These are phyloP conservation scores for Temnothorax nylanderi DNA, from an alignment of 1,140 invertebrate genomes.

Conservation along the genomic window DNA sequence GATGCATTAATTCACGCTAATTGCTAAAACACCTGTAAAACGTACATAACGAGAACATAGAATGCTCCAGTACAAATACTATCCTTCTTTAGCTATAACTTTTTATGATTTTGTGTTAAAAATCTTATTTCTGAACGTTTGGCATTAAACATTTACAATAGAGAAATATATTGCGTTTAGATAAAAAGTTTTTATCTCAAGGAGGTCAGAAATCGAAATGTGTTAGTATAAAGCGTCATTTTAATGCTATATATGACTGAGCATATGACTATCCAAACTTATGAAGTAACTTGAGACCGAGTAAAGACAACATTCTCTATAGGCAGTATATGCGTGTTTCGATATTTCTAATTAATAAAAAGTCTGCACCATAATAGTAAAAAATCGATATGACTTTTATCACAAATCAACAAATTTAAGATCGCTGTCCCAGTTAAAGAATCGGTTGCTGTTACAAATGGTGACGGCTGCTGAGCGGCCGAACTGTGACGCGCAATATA, in stretches of 20 bases:
- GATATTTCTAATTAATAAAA: constrained; percentile 5
- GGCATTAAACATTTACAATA: not conserved
- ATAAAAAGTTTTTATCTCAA: not conserved
- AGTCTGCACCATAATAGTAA: not conserved
- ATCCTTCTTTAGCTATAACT: not conserved
- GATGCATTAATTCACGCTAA: constrained; percentile 30
- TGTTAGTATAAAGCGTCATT: not conserved
- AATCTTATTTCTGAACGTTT: not conserved
- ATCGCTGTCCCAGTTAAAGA: constrained; percentile 15
- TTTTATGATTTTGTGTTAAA: not conserved
- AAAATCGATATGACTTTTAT: constrained; percentile 43
- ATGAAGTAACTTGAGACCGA: not conserved
- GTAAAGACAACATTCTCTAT: not conserved
- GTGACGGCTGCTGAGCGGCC: constrained; percentile 40
- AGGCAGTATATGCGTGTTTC: not conserved
- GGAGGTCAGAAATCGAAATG: not conserved
- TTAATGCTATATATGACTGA: not conserved
- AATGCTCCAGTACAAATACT: not conserved
- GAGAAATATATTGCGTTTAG: not conserved
- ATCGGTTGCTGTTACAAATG: constrained; percentile 4
- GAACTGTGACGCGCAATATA: constrained; percentile 70
- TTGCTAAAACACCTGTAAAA: constrained; percentile 39
- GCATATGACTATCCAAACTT: not conserved
- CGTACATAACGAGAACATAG: not conserved
- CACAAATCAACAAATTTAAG: constrained; percentile 54